A percentile compares a stretch with the other conserved stretches of the same genome.
Conservation (phyloP, 2,888 invertebrate genomes). For the Cephus spinipes region DNA sequence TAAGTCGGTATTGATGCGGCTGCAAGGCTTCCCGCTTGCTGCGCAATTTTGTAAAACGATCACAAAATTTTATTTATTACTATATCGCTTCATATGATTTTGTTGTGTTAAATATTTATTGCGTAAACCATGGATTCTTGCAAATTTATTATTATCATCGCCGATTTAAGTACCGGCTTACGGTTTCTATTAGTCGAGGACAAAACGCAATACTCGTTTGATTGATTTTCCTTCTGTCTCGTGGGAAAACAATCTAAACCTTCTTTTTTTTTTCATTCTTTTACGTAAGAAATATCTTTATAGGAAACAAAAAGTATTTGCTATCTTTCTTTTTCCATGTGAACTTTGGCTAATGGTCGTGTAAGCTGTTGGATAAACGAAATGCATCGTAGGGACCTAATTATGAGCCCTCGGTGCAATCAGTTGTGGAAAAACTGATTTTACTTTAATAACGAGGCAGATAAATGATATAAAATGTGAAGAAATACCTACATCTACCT, state of each 20-base stretch:
- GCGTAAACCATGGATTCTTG: conserved; percentile 33
- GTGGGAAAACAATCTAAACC: not conserved
- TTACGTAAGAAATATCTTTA: not conserved
- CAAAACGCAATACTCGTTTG: not conserved
- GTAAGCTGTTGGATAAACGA: conserved; percentile 25
- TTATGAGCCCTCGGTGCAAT: not conserved
- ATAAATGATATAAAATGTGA: conserved; percentile 39
- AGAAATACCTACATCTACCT: conserved; percentile 40
- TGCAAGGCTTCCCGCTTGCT: conserved; percentile 11
- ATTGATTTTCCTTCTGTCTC: not conserved
- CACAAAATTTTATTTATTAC: conserved; percentile 39
- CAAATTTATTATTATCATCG: conserved; percentile 29
- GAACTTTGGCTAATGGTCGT: conserved; percentile 31
- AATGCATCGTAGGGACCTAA: conserved; percentile 20
- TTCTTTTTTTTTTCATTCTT: not conserved
- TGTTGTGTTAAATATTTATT: conserved; percentile 43
- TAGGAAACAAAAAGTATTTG: conserved; percentile 14
- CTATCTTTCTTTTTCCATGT: conserved; percentile 16
- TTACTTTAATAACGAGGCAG: conserved; percentile 51
- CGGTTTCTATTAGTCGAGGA: conserved; percentile 10
- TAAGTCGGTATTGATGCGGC: not conserved
- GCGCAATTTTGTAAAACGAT: conserved; percentile 14
- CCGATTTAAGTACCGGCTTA: conserved; percentile 18
- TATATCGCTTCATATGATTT: conserved; percentile 20
- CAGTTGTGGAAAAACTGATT: conserved; percentile 36